Base-by-base conservation (phyloP, 2,797 vertebrate species). In the Gymnothorax javanicus region DNA sequence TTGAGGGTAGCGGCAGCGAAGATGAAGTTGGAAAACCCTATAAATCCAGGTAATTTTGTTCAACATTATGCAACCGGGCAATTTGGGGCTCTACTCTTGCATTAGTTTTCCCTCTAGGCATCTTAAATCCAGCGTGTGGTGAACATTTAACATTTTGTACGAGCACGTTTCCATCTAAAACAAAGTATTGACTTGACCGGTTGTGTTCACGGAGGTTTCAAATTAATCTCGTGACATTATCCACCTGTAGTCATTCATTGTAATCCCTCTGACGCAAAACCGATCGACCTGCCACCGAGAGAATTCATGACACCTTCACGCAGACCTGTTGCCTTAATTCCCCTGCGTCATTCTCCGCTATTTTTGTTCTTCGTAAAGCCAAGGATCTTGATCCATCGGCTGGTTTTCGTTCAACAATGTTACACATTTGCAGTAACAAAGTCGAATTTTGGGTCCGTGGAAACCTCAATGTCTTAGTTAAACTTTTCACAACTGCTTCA, bases 1-100 rank as follows among this genome's bases (percentile, higher is more conserved):
- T 94, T 86, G 95, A 96, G 4, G 96, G 97, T 91, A 98, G 98
- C 94, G 97, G 97, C 90, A 97, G 98, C 90, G 98, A 98, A 83
- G 98, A 98, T 89, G 98, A 98, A 71, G 85, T 94, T 69, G 94
- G 95, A 84, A 94, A 95, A 82, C 94, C 95, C 57, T 95, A 96
- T 83, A 97, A 96, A 87, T 97, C 95, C 58, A 97, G 97, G 97
- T 97, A 91, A 7, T 43, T 56, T 27, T 54, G 52, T n/a, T n/a
- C 43, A 43, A 67, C 7, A n/a, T 7, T n/a, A n/a, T 5, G 20
- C 5, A 7, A 25, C 8, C n/a, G 20, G n/a, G 15, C 7, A 3
- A 69, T 5, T 54, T 0, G n/a, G 50, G 43, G 2, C 25, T 23
- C 4, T 79, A 54, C 25, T 56, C 81, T n/a, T 59, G 1, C 0